Conservation (phyloP, 2,888 invertebrate species). For the Stomorhina lunata region DNA sequence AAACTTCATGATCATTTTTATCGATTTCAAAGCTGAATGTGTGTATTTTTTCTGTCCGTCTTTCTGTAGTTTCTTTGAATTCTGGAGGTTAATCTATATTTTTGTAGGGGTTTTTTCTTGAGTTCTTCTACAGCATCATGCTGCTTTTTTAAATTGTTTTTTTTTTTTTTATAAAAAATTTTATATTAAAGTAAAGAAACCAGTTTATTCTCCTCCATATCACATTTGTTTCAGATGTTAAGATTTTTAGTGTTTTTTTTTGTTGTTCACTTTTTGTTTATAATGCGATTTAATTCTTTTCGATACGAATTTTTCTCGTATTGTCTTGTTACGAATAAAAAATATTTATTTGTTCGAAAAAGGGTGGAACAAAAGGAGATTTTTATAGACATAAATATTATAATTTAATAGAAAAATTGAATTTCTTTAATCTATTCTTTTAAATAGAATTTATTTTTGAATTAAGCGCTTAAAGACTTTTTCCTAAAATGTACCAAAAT, state of each 20-base stretch:
- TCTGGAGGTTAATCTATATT: slow-evolving; percentile 48
- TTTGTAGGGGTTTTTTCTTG: slow-evolving; percentile 1
- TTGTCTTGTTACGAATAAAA: not conserved
- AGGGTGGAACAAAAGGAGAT: not conserved
- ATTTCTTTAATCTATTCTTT: too few relatives aligned
- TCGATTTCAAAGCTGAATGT: slow-evolving; percentile 10
- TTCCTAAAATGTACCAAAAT: too few relatives aligned
- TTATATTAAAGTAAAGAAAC: slow-evolving; percentile 30
- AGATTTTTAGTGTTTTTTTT: slow-evolving; percentile 30
- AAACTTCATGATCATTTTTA: slow-evolving; percentile 25
- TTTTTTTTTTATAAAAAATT: slow-evolving; percentile 14
- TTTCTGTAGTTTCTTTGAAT: slow-evolving; percentile 1
- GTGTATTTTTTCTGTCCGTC: not conserved
- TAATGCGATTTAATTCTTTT: slow-evolving; percentile 23
- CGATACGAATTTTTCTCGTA: not conserved
- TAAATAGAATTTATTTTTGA: too few relatives aligned
- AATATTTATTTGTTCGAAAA: slow-evolving; percentile 1
- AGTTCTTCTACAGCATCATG: slow-evolving; percentile 3
- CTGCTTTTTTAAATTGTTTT: slow-evolving; percentile 19
- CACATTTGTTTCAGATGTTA: slow-evolving; percentile 18
- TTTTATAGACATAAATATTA: too few relatives aligned
- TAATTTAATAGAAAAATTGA: too few relatives aligned
- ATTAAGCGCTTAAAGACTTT: too few relatives aligned
- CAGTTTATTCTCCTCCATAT: slow-evolving; percentile 43
- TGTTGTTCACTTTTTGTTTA: slow-evolving; percentile 12